Base-by-base conservation (phyloP, 2,113 vertebrate genomes). In the Onychorhynchus coronatus region DNA sequence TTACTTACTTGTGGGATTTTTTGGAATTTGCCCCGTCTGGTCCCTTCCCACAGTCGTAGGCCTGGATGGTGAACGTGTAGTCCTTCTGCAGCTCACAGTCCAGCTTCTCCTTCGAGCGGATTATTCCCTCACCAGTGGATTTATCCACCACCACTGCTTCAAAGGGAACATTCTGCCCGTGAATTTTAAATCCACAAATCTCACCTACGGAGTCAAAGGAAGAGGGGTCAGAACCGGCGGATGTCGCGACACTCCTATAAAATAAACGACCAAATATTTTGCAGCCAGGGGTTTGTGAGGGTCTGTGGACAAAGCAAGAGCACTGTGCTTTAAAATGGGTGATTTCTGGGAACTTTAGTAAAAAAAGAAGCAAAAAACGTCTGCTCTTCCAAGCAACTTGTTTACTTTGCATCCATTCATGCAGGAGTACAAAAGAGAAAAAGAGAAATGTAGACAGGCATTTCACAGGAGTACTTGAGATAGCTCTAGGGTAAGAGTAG, bases 181-280 rank as follows among this genome's bases (percentile, higher is more conserved):
- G 99, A 93, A 99, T 99, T 97, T 99, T 99, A 99, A 99, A 99
- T 91, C 99, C 99, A 91, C 99, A 99, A 91, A 99, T 99, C 98
- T 99, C 99, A 98, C 99, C 99, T 98, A 94, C 66, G 95, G 96
- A 94, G 92, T 67, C 91, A 97, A 98, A 97, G 95, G 6, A 62
- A 79, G 41, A n/a, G 6, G 33, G 72, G 88, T 98, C n/a, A 97
- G 85, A 52, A 37, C 1, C 3, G 3, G 55, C 27, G 82, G 10
- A 63, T 9, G 3, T 1, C 1, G 35, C 4, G 3, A 27, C 1
- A 4, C 1, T 0, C 55, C 92, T 96, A 96, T 21, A 16, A 42
- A 97, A 98, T 88, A 98, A 97, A 97, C 5, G 96, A 98, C 98
- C 97, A 97, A 97, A 98, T 94, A 93, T 95, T 91, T 98, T 96